Conservation (phyloP, 2,797 vertebrate genomes). For the Rhinichthys osculus region DNA sequence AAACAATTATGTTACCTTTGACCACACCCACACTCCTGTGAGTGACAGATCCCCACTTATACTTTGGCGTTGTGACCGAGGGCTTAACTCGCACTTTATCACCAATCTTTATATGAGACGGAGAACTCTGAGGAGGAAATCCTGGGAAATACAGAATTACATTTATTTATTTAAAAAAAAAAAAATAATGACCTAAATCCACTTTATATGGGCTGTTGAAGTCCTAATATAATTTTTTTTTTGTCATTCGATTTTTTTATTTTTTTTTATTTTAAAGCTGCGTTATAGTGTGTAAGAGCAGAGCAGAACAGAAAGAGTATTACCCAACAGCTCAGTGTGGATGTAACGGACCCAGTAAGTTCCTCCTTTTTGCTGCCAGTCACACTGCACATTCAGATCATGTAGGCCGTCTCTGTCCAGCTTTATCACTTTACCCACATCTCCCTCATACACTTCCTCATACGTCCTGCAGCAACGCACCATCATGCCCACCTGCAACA, state of each 20-base stretch:
- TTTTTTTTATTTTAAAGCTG: too few relatives aligned
- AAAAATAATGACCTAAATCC: not conserved
- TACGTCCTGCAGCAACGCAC: constrained; percentile 97
- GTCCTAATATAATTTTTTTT: too few relatives aligned
- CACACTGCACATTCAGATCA: constrained; percentile 96
- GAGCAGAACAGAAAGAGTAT: constrained; percentile 52
- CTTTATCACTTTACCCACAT: constrained; percentile 97
- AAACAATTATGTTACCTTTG: constrained; percentile 83
- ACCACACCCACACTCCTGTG: constrained; percentile 96
- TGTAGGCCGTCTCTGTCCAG: constrained; percentile 96
- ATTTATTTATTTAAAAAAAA: not conserved
- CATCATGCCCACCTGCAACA: constrained; percentile 95
- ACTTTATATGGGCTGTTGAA: too few relatives aligned
- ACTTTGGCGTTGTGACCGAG: constrained; percentile 94
- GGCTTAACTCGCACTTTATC: constrained; percentile 97
- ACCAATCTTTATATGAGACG: constrained; percentile 98
- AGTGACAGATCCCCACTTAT: constrained; percentile 99
- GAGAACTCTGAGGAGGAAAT: constrained; percentile 94
- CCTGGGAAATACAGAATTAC: constrained; percentile 73
- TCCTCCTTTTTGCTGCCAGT: constrained; percentile 98
- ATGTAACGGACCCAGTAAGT: constrained; percentile 99
- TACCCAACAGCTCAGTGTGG: constrained; percentile 95
- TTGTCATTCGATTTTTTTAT: too few relatives aligned
- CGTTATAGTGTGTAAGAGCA: too few relatives aligned
- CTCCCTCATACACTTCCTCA: constrained; percentile 97